These are phyloP conservation scores for Trachelus stipa DNA, from an alignment of 2,888 invertebrate genomes.

Conservation along the genomic window DNA sequence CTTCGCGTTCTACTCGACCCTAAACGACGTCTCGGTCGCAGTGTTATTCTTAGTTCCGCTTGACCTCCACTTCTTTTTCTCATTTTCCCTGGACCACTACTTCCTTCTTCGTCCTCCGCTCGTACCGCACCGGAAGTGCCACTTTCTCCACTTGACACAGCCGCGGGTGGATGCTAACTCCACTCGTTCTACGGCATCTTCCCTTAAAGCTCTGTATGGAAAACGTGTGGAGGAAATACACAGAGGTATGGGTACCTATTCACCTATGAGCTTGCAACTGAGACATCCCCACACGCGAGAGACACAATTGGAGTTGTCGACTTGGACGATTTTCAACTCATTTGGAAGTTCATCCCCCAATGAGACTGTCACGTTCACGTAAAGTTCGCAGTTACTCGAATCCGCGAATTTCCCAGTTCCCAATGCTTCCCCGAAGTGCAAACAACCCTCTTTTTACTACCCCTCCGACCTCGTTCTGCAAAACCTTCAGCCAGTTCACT, in stretches of 20 bases:
- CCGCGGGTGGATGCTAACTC: neutral
- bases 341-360: neutral
- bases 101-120: neutral
- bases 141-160: neutral
- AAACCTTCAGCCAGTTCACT: neutral
- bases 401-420: neutral
- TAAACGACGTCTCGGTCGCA: neutral
- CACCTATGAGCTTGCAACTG: neutral
- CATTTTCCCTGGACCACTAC: neutral
- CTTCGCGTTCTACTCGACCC: neutral
- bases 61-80: neutral
- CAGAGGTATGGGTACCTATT: neutral
- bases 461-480: neutral
- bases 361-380: neutral
- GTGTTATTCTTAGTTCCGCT: neutral
- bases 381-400: neutral
- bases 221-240: neutral
- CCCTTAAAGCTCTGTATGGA: neutral
- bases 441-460: constrained; percentile 5
- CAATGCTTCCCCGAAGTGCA: constrained; percentile 2
- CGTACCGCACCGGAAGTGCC: neutral
- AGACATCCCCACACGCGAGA: neutral
- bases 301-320: neutral
- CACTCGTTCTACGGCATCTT: neutral
- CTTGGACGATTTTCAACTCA: neutral